These are phyloP conservation scores for Coptotermes formosanus DNA, from an alignment of 1,140 invertebrate species.

Conservation along the genomic window DNA sequence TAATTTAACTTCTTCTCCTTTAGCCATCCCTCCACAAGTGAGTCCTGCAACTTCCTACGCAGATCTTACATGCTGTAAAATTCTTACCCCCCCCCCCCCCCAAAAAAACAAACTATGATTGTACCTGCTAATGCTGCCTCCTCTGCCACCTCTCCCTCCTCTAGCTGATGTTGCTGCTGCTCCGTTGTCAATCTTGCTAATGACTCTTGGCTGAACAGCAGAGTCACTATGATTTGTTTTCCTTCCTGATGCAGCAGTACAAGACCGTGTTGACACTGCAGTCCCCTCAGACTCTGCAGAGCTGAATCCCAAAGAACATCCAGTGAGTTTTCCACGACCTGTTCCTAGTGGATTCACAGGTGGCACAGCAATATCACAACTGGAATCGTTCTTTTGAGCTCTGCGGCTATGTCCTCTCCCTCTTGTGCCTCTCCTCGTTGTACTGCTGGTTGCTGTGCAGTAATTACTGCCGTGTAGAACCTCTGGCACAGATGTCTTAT, in stretches of 20 bases:
- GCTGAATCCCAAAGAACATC: neutral
- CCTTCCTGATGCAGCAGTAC: neutral
- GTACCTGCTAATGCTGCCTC: neutral
- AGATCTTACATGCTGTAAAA: no score
- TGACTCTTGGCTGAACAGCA: neutral
- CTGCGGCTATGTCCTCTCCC: neutral
- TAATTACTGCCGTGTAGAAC: neutral
- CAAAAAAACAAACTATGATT: neutral
- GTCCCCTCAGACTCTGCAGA: neutral
- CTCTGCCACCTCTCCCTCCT: neutral
- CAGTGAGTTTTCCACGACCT: neutral
- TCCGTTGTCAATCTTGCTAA: slow-evolving; percentile 17
- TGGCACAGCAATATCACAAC: neutral
- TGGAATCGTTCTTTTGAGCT: neutral
- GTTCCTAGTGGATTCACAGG: neutral
- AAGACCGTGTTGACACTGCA: neutral
- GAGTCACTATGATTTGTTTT: neutral
- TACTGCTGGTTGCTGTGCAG: neutral
- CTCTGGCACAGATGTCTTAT: neutral
- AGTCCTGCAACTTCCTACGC: no score
- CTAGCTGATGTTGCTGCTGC: neutral
- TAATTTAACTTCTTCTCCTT: no score
- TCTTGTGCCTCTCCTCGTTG: neutral
- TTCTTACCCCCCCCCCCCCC: no score
- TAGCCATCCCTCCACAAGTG: no score